Base-by-base conservation (phyloP, 1,140 invertebrate genomes). In the Apis laboriosa region DNA sequence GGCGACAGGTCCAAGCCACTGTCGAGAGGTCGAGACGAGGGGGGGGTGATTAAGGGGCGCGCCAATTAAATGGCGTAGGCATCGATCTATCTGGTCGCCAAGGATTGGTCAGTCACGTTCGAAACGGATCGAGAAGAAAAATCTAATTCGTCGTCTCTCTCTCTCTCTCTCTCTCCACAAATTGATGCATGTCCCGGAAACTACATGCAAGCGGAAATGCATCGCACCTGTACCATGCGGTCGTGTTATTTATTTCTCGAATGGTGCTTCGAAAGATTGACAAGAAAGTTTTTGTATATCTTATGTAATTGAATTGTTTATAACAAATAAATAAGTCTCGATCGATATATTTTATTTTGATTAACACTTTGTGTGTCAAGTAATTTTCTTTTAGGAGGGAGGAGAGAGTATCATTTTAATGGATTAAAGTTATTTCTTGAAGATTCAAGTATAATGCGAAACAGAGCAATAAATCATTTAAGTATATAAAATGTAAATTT, bases 71-170 rank as follows among this genome's bases (percentile, higher is more conserved):
- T 51, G 77, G 43, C 24, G 43, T 2, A 15, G 11, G 70, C 66
- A 84, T 84, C 49, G 77, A 74, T 86, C 67, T 80, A 58, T 24
- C n/a, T 1, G 15, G 64, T 68, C 58, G 68, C 60, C 51, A 60
- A 73, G 74, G 60, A 78, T 68, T 78, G 56, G 34, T 9, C 24
- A 24, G 34, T 21, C 66, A 61, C 21, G 11, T 15, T 12, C 9
- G 7, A 55, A 49, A 63, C 1, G 49, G 49, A 24, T 11, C 70
- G 53, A 71, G n/a, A 55, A 7, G 12, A 68, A 81, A 55, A 74
- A 87, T 84, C 34, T 60, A 80, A 87, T 84, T 87, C 79, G 49
- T 76, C 61, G 61, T 55, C 13, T 61, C 15, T 28, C 12, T 34
- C 34, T 34, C 34, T 34, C 2, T 34, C 2, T 34, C 34, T 34